These are phyloP conservation scores for Thunnus maccoyii DNA, from an alignment of 2,113 vertebrate species.

Conservation along the genomic window DNA sequence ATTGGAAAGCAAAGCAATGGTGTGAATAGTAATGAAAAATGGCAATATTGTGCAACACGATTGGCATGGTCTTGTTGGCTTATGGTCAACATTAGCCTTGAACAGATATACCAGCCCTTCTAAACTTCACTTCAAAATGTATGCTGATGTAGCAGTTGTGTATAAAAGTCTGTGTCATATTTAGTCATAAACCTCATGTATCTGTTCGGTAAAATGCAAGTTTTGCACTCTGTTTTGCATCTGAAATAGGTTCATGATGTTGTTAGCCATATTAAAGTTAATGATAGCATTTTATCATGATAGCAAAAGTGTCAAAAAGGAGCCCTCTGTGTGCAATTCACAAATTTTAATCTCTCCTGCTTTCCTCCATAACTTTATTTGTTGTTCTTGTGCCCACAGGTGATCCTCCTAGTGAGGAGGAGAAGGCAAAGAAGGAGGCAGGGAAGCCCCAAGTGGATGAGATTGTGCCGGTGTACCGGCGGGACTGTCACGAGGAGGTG, in stretches of 20 bases:
- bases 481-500: slow-evolving; percentile 99
- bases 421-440: slow-evolving; percentile 94
- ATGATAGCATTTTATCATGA: no score
- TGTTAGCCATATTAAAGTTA: no score
- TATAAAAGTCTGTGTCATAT: neutral
- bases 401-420: slow-evolving; percentile 89
- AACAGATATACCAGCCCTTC: neutral
- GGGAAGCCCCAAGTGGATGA: slow-evolving; percentile 97
- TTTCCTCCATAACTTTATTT: neutral
- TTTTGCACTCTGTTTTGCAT: no score
- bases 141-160: neutral
- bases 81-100: neutral
- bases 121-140: neutral
- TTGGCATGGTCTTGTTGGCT: neutral
- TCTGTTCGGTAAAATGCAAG: no score
- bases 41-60: neutral
- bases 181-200: neutral
- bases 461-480: slow-evolving; percentile 99
- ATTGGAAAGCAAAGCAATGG: neutral
- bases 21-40: neutral
- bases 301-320: no score
- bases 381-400: slow-evolving; percentile 59
- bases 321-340: neutral
- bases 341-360: neutral
- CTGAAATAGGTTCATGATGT: neutral